Evolutionary conservation across 2,113 vertebrate species (phyloP).

Genomic region (Platichthys stellatus): DNA sequence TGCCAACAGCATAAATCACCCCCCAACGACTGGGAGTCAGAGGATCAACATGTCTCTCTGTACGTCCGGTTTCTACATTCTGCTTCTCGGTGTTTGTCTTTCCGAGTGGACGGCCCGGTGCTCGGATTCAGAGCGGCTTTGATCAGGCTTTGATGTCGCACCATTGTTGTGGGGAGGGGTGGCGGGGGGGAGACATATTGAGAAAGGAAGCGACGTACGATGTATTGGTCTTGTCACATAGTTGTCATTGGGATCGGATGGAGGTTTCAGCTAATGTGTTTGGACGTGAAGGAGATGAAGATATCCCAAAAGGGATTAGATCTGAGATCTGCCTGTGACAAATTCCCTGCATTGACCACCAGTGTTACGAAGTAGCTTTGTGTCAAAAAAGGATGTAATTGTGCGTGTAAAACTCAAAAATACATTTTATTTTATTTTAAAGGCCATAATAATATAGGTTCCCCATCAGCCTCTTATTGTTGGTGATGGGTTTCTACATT

Average conservation of each 20-base stretch:
- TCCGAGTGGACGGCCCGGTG: conserved; percentile 29
- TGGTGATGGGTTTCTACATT: not conserved
- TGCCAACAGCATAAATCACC: conserved; percentile 59
- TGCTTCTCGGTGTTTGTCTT: not conserved
- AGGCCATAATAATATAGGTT: not conserved
- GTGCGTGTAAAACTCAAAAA: not conserved
- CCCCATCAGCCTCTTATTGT: not conserved
- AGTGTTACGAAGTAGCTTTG: not conserved
- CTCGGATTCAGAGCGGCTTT: conserved; percentile 61
- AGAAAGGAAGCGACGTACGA: too few species aligned
- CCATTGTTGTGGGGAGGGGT: conserved; percentile 40
- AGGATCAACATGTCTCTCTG: conserved; percentile 49
- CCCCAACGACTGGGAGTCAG: conserved; percentile 37
- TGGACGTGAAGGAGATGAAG: not conserved
- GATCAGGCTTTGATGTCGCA: conserved; percentile 54
- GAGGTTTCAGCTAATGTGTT: not conserved
- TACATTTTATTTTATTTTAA: not conserved
- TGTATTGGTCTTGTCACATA: too few species aligned
- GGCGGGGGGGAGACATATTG: not conserved
- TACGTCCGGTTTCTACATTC: not conserved
- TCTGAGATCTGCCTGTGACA: too few species aligned
- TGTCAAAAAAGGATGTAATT: not conserved
- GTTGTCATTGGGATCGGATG: not conserved
- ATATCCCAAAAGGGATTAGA: too few species aligned
- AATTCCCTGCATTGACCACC: not conserved